Evolutionary conservation across 1,140 invertebrate genomes (phyloP), one percentile per base, ranked within the genome.

Genomic region (Leucophenga varia): DNA sequence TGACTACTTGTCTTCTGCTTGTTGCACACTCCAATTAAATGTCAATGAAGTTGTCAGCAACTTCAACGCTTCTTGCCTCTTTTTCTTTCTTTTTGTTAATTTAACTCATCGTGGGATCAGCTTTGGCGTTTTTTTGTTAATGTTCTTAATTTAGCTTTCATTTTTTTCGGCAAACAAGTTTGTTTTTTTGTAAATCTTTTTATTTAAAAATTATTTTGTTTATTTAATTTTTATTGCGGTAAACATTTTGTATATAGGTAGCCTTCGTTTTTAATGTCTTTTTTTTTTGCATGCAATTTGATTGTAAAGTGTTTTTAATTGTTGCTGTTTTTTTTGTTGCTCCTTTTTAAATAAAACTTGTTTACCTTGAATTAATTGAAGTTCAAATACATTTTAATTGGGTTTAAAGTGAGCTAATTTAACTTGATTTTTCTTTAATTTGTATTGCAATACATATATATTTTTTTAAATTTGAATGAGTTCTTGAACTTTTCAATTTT

Each of bases 321-420:
- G 19, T 22, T 21, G 5, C 17, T 34, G 43, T 44, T 34, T n/a
- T n/a, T n/a, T n/a, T n/a, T n/a, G 32, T 14, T 4, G 12, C 8
- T 34, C 13, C 10, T 45, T 37, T 45, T 25, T 45, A 45, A 45
- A 45, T 22, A 45, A 45, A 34, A 43, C 34, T 45, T 45, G 43
- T 28, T 45, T 45, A 45, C 43, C 43, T 45, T 45, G 43, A 45
- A 45, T 45, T 22, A 17, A 36, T 45, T 45, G 43, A 45, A 45
- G 43, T 45, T 45, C 43, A 45, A 45, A 45, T 37, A 35, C 16
- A 45, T 36, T 45, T 37, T 37, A 37, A 31, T 34, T 37, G 20
- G 12, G 13, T 32, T 28, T 28, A 7, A 7, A 12, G 6, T 28
- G 6, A 6, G 25, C 6, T 28, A 28, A 28, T 45, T 16, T 35